Conservation (phyloP, 1,140 invertebrate genomes). For the Drosophila gunungcola region DNA sequence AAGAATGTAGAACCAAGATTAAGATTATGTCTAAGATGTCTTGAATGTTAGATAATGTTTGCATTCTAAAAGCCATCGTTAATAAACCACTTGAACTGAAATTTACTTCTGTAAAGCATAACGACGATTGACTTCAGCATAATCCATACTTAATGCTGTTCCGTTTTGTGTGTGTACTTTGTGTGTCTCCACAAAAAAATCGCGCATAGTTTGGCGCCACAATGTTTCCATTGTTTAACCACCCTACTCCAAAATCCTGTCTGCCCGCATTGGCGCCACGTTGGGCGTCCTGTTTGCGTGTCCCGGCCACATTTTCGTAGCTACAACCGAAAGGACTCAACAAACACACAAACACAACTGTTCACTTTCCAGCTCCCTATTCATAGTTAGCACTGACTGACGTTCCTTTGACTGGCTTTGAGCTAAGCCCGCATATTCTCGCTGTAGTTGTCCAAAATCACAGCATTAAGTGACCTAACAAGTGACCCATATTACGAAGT, state of each 20-base stretch:
- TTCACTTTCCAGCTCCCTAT: conserved; percentile 43
- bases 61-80: not conserved
- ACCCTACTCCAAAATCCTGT: conserved; percentile 22
- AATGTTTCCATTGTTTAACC: conserved; percentile 35
- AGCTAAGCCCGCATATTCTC: conserved; percentile 8
- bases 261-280: conserved; percentile 71
- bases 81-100: not conserved
- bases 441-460: conserved; percentile 13
- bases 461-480: conserved; percentile 34
- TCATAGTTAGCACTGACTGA: conserved; percentile 1
- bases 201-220: conserved; percentile 58
- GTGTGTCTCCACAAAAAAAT: conserved; percentile 9
- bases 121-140: conserved; percentile 1
- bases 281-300: conserved; percentile 66
- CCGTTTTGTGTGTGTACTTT: conserved; percentile 2
- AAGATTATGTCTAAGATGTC: too few relatives aligned
- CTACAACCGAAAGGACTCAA: conserved; percentile 13
- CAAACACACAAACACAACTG: conserved; percentile 7
- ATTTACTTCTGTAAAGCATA: not conserved
- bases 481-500: conserved; percentile 7
- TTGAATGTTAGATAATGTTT: too few relatives aligned
- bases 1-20: too few relatives aligned
- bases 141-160: conserved; percentile 4
- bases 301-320: conserved; percentile 67
- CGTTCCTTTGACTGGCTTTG: conserved; percentile 18